Evolutionary conservation across 2,888 invertebrate genomes (phyloP), one percentile per base, ranked within the genome.

Genomic region (Heliconius erato): DNA sequence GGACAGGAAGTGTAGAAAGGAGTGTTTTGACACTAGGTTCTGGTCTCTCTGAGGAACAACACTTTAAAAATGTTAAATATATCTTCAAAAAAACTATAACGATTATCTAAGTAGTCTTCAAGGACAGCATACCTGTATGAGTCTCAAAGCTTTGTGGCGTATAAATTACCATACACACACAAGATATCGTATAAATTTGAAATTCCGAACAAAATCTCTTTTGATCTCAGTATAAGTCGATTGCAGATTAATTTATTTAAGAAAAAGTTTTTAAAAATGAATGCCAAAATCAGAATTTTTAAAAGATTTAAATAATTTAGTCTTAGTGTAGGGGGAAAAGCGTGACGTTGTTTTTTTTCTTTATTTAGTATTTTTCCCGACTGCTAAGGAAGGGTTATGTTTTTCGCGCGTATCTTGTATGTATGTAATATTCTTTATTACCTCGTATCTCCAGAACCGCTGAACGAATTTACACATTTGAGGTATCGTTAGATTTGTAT

Each of bases 91-190:
- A 54, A 19, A 23, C 7, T 54, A 54, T 19, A 6, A 54, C 23
- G 54, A 23, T 54, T 54, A 0, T 23, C 54, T 54, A 23, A 7
- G 23, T 14, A 28, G 65, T 65, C 26, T 28, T 65, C 1, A 65
- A 65, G 26, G 12, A 12, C 14, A 14, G 3, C 65, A n/a, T 26
- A 65, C 65, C 65, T 65, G 65, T n/a, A 65, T 5, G 26, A 26
- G 26, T 67, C 28, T 44, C 67, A 78, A 67, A 65, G 77, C 77
- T 78, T 78, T 78, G 77, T 40, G 77, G 65, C 11, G 19, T 67
- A 35, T 44, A 67, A 40, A 78, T 78, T 78, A 44, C 35, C 77
- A 67, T 78, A 40, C 65, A 67, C 67, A 77, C 77, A 28, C 28
- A 26, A 35, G 40, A n/a, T 26, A 77, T 35, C 32, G 59, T 23